Evolutionary conservation across 2,113 vertebrate species (phyloP).

Genomic region (Callipepla californica): DNA sequence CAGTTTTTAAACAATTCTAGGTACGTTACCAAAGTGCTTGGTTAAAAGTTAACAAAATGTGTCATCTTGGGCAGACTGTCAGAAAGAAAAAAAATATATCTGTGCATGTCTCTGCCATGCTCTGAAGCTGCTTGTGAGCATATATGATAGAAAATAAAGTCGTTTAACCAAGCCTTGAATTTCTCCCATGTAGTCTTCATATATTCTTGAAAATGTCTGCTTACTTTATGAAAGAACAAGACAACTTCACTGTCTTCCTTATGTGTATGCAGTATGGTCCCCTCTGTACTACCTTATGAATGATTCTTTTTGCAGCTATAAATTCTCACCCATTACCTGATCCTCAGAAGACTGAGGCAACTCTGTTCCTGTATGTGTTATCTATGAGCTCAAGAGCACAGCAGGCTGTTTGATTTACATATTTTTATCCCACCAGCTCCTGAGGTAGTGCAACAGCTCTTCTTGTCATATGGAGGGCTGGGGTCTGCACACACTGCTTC

Average conservation of each 20-base stretch:
- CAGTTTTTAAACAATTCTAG: slow-evolving; percentile 36
- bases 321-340: neutral
- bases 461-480: neutral
- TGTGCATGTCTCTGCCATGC: neutral
- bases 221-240: neutral
- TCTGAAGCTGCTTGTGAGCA: neutral
- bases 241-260: neutral
- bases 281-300: neutral
- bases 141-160: neutral
- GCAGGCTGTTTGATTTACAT: neutral
- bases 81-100: neutral
- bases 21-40: neutral
- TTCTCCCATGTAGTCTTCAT: neutral
- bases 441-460: rapidly evolving
- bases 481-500: neutral
- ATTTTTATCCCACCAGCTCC: neutral
- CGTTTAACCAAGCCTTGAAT: neutral
- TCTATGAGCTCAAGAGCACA: neutral
- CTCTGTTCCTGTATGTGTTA: neutral
- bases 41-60: slow-evolving; percentile 40
- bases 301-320: neutral
- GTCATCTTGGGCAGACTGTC: slow-evolving; percentile 4
- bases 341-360: neutral
- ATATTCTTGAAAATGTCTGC: neutral
- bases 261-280: too few species aligned